Conservation (phyloP, 2,888 invertebrate genomes). For the Synanthedon andrenaeformis region DNA sequence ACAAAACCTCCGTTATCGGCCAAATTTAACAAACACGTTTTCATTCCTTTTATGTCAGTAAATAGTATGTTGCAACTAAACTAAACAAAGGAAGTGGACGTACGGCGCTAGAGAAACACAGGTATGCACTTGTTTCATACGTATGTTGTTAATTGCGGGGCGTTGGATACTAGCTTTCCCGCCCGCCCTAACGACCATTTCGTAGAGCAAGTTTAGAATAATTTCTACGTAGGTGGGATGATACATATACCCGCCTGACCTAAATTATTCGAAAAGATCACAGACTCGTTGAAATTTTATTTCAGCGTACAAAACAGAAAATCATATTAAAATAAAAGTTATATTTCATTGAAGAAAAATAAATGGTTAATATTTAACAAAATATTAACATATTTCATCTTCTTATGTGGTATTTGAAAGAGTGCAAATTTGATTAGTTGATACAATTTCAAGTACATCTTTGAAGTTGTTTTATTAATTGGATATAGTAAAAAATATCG, state of each 20-base stretch:
- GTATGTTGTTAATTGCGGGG: conserved; percentile 23
- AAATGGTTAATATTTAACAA: no score
- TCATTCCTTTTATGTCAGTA: conserved; percentile 51
- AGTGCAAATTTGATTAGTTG: no score
- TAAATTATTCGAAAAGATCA: conserved; percentile 1
- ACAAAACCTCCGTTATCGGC: conserved; percentile 62
- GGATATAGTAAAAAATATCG: no score
- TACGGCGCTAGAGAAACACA: conserved; percentile 27
- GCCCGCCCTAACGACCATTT: conserved; percentile 20
- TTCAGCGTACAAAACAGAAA: no score
- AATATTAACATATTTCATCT: no score
- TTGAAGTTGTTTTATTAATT: no score
- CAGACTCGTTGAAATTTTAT: no score
- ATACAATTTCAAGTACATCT: no score
- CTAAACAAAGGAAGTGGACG: conserved; percentile 41
- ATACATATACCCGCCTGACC: conserved; percentile 4
- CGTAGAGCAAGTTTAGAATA: neutral
- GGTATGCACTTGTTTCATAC: conserved; percentile 32
- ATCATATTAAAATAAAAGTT: no score
- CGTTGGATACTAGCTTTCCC: conserved; percentile 16
- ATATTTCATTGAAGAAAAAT: no score
- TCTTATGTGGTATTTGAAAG: no score
- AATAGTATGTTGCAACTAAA: conserved; percentile 26
- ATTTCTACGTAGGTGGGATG: neutral
- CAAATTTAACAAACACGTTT: conserved; percentile 34